phyloP scores from a whole-genome alignment of 2,797 vertebrate genomes.

The Coranthus polyacanthus region DNA sequence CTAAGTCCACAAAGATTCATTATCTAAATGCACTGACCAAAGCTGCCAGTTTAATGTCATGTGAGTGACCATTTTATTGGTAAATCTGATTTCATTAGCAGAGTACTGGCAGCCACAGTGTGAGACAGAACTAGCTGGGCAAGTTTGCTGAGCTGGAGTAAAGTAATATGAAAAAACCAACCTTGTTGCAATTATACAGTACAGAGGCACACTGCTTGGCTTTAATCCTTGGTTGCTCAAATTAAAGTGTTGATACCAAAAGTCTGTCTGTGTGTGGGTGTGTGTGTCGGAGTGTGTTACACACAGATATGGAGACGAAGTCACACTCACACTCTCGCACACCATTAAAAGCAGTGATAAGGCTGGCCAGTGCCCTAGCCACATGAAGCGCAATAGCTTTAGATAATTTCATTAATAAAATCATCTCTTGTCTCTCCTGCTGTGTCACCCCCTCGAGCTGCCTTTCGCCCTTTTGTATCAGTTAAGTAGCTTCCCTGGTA shows the following conservation, averaged over 20 bases:
- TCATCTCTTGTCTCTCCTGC: conserved; percentile 69
- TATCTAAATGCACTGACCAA: conserved; percentile 67
- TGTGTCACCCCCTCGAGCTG: conserved; percentile 50
- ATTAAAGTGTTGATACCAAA: conserved; percentile 87
- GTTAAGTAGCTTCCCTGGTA: conserved; percentile 62
- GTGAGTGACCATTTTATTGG: conserved; percentile 85
- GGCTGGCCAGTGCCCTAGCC: conserved; percentile 73
- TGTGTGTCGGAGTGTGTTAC: not conserved
- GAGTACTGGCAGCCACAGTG: conserved; percentile 80
- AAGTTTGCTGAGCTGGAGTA: conserved; percentile 65
- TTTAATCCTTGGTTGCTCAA: conserved; percentile 84
- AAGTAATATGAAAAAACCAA: conserved; percentile 48
- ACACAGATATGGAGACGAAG: too few species aligned
- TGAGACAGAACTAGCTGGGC: conserved; percentile 55
- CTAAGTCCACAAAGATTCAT: conserved; percentile 57
- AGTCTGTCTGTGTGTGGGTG: conserved; percentile 27
- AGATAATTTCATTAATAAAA: conserved; percentile 84
- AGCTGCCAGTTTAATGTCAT: conserved; percentile 76
- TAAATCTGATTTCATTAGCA: conserved; percentile 91
- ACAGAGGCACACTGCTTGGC: conserved; percentile 61
- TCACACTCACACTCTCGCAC: too few species aligned
- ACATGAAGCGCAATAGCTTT: conserved; percentile 77
- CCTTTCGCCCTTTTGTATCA: conserved; percentile 71
- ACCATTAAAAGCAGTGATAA: conserved; percentile 87
- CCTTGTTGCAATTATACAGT: conserved; percentile 68